Conservation (phyloP, 2,888 invertebrate genomes). For the Oegoconia quadripuncta region DNA sequence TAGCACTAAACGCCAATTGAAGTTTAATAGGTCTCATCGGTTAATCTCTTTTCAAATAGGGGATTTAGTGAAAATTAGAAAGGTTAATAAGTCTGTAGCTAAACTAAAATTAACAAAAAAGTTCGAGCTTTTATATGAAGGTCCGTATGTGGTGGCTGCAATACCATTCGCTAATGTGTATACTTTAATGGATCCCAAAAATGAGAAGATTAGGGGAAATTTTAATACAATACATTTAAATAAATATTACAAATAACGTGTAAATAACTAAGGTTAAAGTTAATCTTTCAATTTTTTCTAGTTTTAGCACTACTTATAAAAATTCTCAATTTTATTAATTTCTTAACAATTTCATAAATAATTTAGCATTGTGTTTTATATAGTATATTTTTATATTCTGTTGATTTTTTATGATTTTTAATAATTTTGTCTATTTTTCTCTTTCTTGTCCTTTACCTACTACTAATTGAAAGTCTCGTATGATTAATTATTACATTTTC, state of each 20-base stretch:
- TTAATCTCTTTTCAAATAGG: neutral
- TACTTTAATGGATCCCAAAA: neutral
- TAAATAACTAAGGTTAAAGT: too few species aligned
- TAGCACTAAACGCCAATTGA: neutral
- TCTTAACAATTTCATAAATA: too few species aligned
- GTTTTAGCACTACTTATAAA: too few species aligned
- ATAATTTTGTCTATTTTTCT: too few species aligned
- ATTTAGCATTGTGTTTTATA: too few species aligned
- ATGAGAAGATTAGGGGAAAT: neutral
- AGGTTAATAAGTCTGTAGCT: neutral
- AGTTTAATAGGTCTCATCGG: neutral
- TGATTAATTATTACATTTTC: too few species aligned
- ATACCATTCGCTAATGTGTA: neutral
- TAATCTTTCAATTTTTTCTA: too few species aligned
- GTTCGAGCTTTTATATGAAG: neutral
- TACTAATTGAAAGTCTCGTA: too few species aligned
- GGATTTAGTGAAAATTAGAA: neutral
- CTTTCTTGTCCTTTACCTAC: too few species aligned
- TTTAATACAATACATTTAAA: neutral
- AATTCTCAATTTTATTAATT: too few species aligned
- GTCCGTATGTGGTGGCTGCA: neutral
- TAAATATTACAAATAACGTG: neutral
- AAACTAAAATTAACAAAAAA: neutral
- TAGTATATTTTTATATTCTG: too few species aligned
- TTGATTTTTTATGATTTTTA: too few species aligned